Base-by-base conservation (phyloP, 2,888 invertebrate species). In the Fragum sueziense region DNA sequence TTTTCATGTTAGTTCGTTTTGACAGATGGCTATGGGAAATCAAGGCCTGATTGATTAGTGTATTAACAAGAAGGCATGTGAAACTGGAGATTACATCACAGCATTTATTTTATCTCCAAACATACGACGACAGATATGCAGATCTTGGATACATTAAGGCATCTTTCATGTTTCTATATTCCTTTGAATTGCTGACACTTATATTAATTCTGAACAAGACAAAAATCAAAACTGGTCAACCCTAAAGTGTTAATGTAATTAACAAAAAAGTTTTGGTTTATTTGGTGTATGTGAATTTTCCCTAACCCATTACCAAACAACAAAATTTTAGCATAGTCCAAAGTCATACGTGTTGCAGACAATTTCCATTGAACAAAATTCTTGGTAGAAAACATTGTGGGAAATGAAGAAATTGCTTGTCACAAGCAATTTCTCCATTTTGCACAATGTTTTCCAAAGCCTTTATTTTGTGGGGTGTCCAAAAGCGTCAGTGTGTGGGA, bases 21-120 rank as follows among this genome's bases (percentile, higher is more conserved):
- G 62, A 62, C 62, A 62, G 62, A 62, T 14, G 33, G 62, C 31
- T 62, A 62, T 62, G 62, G 33, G 62, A 62, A 62, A 29, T 34
- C 17, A 22, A 62, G 34, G n/a, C 34, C 62, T 62, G 62, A 62
- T 62, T 62, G 62, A 62, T 62, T 22, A 62, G 62, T 29, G 20
- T 62, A 33, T 62, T 62, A 62, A 29, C 33, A 62, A 17, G 62
- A 62, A 62, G 25, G 62, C 62, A 62, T 62, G 62, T 62, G 33
- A 29, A 62, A 33, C 33, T 62, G 4, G 57, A 29, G 57, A 57
- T 57, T 29, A 57, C 57, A 57, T 57, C 57, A 57, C 29, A 33
- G n/a, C 62, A 33, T 31, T 31, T 62, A 62, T 33, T 62, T 62
- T 62, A 62, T 62, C 62, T 33, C 17, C 47, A 20, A 2, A 14